Evolutionary conservation across 2,797 vertebrate genomes (phyloP), one percentile per base, ranked within the genome.

Genomic region (Cuculus canorus): DNA sequence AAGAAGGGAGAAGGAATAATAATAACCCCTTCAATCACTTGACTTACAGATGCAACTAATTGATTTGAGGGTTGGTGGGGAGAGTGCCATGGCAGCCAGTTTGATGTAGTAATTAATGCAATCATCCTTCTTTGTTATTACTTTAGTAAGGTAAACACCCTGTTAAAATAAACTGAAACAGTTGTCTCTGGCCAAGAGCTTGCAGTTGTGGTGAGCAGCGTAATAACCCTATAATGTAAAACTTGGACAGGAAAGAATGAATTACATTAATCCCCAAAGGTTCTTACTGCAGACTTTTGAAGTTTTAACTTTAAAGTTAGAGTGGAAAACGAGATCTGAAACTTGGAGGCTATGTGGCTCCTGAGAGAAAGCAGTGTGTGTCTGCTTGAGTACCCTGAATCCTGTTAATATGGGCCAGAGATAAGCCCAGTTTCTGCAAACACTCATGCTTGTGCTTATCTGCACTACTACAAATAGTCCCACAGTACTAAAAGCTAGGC

Each of bases 91-190:
- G 86, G 78, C 92, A 83, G 65, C n/a, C 73, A 85, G 64, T 56
- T 71, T 96, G 80, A 82, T 77, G 79, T 75, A 92, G 70, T 86
- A 94, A 97, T 90, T 84, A 91, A 91, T 54, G 35, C 65, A 95
- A 66, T 76, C 86, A 95, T 92, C 83, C 39, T 71, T 90, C 82
- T 84, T 96, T 86, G 84, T 93, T 95, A 92, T 82, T 94, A 79
- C 73, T 93, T 83, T 93, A 96, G 90, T 95, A 95, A 96, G 94
- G 94, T 96, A 96, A 95, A 96, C 89, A 86, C 69, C 60, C 84
- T 88, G 70, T 92, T 95, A 96, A 96, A 96, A 94, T 96, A 95
- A 97, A 96, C 84, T 94, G 71, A 95, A 93, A 79, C 80, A 90
- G 89, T 95, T 92, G 84, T 81, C 94, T 94, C 87, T 85, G 81